Evolutionary conservation across 2,113 vertebrate genomes (phyloP), one percentile per base, ranked within the genome.

Genomic region (Corythoichthys haematopterus): DNA sequence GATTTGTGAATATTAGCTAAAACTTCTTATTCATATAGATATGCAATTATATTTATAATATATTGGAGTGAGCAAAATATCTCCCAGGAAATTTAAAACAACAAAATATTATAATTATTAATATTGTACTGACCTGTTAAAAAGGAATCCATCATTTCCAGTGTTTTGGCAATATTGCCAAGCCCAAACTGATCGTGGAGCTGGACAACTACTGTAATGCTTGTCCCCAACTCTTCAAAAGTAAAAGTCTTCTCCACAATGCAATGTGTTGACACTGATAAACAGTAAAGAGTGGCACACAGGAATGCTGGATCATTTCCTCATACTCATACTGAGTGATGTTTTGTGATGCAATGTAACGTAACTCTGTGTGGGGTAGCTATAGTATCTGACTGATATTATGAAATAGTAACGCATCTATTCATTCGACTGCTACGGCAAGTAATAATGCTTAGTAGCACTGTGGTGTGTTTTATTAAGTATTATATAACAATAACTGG

Each of bases 281-380:
- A 36, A 9, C 9, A 65, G 35, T 47, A 0, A 45, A 51, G 59
- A 77, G 13, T 20, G 53, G 43, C 71, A 51, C 6, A 36, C 2
- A 70, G 45, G 46, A 5, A 60, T 78, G 82, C 63, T 57, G 46
- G 11, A 40, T 83, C 66, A 87, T 82, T 88, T 88, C 85, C 88
- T 75, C 14, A 12, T 20, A 15, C 40, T 71, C 84, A 82, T 83
- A 79, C 75, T 64, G 15, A 60, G 70, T 56, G 68, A 4, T 52
- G 20, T 48, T 43, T 28, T 35, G 2, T 10, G 28, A 57, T 9
- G 11, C 33, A 36, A 36, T 3, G 13, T 35, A 35, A 36, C 13
- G 33, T 14, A 56, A 36, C 55, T 35, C 2, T 3, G 2, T 53
- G 51, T 28, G 2, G 7, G 52, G n/a, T 11, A 57, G 55, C 6